phyloP scores from a whole-genome alignment of 1,140 invertebrate species.

The Drosophila baimaii region DNA sequence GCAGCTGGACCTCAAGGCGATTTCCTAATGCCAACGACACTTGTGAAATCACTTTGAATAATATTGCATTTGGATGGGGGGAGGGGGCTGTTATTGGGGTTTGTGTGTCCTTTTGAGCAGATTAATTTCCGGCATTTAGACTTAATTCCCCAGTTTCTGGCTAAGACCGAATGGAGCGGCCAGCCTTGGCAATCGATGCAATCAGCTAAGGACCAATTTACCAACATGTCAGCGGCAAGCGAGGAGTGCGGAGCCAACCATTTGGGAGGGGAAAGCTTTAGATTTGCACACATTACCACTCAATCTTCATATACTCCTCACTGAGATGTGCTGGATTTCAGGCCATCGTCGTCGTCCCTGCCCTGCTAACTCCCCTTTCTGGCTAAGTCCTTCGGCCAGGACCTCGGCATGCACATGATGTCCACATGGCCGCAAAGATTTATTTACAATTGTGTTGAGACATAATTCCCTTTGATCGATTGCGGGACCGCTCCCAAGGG shows the following conservation, averaged over 20 bases:
- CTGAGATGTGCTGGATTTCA: constrained; percentile 66
- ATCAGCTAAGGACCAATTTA: constrained; percentile 81
- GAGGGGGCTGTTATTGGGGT: not conserved
- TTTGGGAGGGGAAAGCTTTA: constrained; percentile 57
- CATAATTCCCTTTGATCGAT: constrained; percentile 82
- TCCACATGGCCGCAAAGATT: constrained; percentile 80
- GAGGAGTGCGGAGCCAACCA: constrained; percentile 4
- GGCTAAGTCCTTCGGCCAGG: constrained; percentile 40
- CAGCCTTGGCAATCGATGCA: constrained; percentile 66
- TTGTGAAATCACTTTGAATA: constrained; percentile 80
- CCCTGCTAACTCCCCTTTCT: not conserved
- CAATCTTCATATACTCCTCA: constrained; percentile 69
- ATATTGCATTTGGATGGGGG: constrained; percentile 62
- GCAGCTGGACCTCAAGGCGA: constrained; percentile 52
- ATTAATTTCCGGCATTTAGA: constrained; percentile 81
- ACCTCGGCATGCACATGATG: constrained; percentile 70
- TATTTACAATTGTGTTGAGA: constrained; percentile 83
- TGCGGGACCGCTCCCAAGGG: constrained; percentile 47
- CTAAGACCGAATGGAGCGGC: constrained; percentile 12
- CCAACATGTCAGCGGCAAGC: constrained; percentile 72
- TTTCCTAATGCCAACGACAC: constrained; percentile 77
- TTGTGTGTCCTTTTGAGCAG: constrained; percentile 59
- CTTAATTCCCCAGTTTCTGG: constrained; percentile 69
- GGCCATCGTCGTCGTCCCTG: constrained; percentile 11
- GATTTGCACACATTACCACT: constrained; percentile 82